Base-by-base conservation (phyloP, 2,113 vertebrate species). In the Sturnus vulgaris region DNA sequence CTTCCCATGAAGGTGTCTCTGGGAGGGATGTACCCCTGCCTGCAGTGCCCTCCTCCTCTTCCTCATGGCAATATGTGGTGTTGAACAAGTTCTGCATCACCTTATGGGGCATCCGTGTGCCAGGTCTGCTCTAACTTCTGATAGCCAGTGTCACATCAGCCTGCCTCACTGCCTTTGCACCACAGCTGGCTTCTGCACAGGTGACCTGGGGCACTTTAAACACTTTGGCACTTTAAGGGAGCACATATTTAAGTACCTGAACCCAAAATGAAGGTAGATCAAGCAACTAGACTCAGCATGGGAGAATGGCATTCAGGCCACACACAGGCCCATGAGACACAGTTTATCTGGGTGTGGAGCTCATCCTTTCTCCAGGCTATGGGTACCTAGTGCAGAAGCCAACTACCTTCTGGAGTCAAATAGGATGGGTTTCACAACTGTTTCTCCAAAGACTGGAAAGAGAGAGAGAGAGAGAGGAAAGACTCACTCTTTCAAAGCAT, bases 1-100 rank as follows among this genome's bases (percentile, higher is more conserved):
- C 31, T 52, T 15, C 28, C 21, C 69, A 47, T 0, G 0, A 39
- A 28, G 10, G 17, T n/a, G 12, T 69, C 22, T 23, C 63, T 86
- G 31, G 53, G 11, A 69, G 28, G 37, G 28, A n/a, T 15, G 10
- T 4, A 44, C 2, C 16, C 40, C 3, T 0, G 0, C 30, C 44
- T 86, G 12, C 68, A 77, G 33, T 53, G 19, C 22, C 11, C 7
- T 73, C 15, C 33, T 89, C 6, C 21, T 91, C 63, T 40, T 84
- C n/a, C 9, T 7, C 22, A 20, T 23, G 79, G 35, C 1, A 0
- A 44, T 7, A 8, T 9, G 15, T 35, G 24, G 12, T 7, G 3
- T 10, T 68, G 33, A 88, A 56, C 24, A 18, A 28, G 9, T n/a
- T 68, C 39, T 82, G 4, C 27, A 19, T 19, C 35, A 22, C 23